Percentiles rank a stretch among this genome's conserved stretches.
Evolutionary conservation across 2,888 invertebrate species (phyloP).

Genomic region (Pyrochroa serraticornis): DNA sequence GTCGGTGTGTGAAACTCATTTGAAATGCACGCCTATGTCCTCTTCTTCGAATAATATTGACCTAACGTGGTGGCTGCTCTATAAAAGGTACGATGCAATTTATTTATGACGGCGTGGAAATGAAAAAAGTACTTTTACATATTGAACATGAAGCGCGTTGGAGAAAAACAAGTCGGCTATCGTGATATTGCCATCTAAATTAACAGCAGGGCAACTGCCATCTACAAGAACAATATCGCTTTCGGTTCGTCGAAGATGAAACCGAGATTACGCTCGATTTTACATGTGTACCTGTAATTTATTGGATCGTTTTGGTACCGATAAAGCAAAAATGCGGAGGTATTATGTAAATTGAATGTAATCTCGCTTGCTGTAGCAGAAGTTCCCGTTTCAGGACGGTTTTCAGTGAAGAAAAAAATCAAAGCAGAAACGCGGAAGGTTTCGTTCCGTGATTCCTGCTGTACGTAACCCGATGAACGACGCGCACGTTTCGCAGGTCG

Average conservation of each 20-base stretch:
- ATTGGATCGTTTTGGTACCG: neutral
- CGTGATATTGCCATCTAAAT: constrained; percentile 20
- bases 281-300: too few relatives aligned
- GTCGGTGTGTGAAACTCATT: neutral
- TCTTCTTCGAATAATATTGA: too few relatives aligned
- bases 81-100: too few relatives aligned
- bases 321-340: constrained; percentile 10
- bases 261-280: constrained; percentile 2
- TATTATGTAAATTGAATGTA: constrained; percentile 16
- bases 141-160: constrained; percentile 8
- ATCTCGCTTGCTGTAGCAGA: neutral
- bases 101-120: constrained; percentile 8
- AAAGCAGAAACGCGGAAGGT: too few relatives aligned
- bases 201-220: constrained; percentile 18
- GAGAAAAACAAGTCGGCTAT: constrained; percentile 19
- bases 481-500: constrained; percentile 11
- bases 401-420: too few relatives aligned
- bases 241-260: constrained; percentile 7
- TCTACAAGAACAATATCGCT: constrained; percentile 12
- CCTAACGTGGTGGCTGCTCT: too few relatives aligned
- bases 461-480: constrained; percentile 9
- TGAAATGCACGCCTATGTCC: too few relatives aligned
- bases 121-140: constrained; percentile 14
- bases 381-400: too few relatives aligned
- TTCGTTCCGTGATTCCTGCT: constrained; percentile 1